phyloP scores from a whole-genome alignment of 2,888 invertebrate species.

The Tinea semifulvella region DNA sequence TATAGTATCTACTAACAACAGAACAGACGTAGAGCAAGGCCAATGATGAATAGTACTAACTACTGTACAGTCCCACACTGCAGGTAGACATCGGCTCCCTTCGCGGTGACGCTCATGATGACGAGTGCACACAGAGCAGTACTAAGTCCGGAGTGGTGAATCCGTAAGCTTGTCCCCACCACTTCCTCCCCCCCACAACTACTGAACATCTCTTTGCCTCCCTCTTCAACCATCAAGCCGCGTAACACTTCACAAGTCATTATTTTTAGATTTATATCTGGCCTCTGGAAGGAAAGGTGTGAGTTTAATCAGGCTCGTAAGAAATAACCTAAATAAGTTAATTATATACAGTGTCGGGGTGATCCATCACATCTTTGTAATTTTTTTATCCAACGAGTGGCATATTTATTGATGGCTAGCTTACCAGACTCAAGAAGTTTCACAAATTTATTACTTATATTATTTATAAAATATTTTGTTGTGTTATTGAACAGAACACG shows the following conservation, averaged over 20 bases:
- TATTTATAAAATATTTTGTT: too few relatives aligned
- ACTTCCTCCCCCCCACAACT: conserved; percentile 43
- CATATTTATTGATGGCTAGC: too few relatives aligned
- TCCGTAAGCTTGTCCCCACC: conserved; percentile 32
- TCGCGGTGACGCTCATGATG: conserved; percentile 39
- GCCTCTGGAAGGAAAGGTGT: conserved; percentile 31
- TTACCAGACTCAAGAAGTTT: too few relatives aligned
- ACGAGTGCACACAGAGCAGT: conserved; percentile 46
- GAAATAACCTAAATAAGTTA: too few relatives aligned
- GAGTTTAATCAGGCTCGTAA: too few relatives aligned
- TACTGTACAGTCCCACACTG: conserved; percentile 46
- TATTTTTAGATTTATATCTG: conserved; percentile 44
- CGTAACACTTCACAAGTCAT: conserved; percentile 42
- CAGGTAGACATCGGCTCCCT: conserved; percentile 45
- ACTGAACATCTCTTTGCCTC: conserved; percentile 40
- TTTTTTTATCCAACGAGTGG: too few relatives aligned
- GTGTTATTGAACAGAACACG: too few relatives aligned
- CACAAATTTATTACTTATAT: too few relatives aligned
- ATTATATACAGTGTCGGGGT: too few relatives aligned
- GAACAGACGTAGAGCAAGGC: neutral
- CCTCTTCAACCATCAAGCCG: conserved; percentile 35
- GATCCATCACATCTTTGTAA: too few relatives aligned
- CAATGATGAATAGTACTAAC: conserved; percentile 27
- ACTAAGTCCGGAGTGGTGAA: conserved; percentile 47
- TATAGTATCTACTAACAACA: too few relatives aligned